Evolutionary conservation across 2,113 vertebrate species (phyloP), one percentile per base, ranked within the genome.

Genomic region (Percina caprodes): DNA sequence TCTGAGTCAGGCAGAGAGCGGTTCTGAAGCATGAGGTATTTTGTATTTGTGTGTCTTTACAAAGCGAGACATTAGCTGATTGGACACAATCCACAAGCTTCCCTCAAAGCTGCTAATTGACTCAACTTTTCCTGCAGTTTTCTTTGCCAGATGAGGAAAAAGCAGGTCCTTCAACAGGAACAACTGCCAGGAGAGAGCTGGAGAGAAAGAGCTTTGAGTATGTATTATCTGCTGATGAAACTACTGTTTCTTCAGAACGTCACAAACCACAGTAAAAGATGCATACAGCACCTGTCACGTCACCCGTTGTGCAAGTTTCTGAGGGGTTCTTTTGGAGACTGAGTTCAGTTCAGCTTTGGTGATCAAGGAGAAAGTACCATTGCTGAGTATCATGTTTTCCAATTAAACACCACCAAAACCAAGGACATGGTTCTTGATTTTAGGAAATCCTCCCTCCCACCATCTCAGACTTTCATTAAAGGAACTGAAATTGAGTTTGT

Each of bases 21-120:
- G n/a, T 10, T 48, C 1, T 54, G 51, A 70, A 49, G 26, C 48
- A 67, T 76, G 65, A 61, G 52, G 51, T 45, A 26, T 69, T 18
- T 58, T 73, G 30, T 67, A 66, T 77, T 73, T 68, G 19, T 61
- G 35, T 49, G n/a, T 89, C 39, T 30, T 58, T 54, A 56, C n/a
- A 56, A 51, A 65, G 45, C 6, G 21, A 84, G 35, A 35, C 56
- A 68, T 79, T 69, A 51, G 68, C 56, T 77, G 73, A 72, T 59
- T 39, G 67, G 73, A 73, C 39, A 16, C 14, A 30, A 18, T 30
- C 66, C 69, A 55, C 18, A 2, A 75, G 52, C 48, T 6, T 42
- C 51, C 63, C 59, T 74, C 35, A 62, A 83, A 69, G 23, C 33
- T 0, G 15, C 52, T 48, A 39, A 39, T 10, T 10, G 39, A 39